A percentile compares a stretch with the other conserved stretches of the same genome.
Evolutionary conservation across 2,888 invertebrate species (phyloP).

Genomic region (Trilocha varians): DNA sequence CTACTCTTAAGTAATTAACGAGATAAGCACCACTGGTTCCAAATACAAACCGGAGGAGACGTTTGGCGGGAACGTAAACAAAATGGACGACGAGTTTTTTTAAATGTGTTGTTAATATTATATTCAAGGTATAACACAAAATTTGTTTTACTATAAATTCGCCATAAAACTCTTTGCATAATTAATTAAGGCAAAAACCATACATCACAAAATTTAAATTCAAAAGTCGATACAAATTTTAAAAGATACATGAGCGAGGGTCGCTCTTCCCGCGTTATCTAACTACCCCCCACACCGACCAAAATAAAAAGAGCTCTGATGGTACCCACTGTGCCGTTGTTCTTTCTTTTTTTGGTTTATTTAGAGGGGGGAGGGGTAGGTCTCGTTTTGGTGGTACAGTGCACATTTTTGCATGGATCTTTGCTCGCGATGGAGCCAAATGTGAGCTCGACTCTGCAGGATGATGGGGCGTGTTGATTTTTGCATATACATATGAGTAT

Average conservation of each 20-base stretch:
- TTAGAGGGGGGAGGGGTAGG: conserved; percentile 35
- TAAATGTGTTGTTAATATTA: too few relatives aligned
- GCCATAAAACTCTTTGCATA: too few relatives aligned
- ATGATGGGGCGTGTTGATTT: conserved; percentile 10
- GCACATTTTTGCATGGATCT: conserved; percentile 68
- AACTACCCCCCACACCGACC: conserved; percentile 41
- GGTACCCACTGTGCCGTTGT: conserved; percentile 30
- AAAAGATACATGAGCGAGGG: conserved; percentile 57
- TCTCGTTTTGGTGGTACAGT: conserved; percentile 47
- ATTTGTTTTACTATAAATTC: too few relatives aligned
- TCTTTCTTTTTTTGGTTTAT: conserved; percentile 41
- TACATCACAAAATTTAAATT: conserved; percentile 13
- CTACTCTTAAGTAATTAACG: neutral
- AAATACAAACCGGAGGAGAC: too few relatives aligned
- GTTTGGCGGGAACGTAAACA: too few relatives aligned
- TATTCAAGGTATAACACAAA: too few relatives aligned
- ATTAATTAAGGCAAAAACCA: neutral
- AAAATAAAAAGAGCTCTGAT: conserved; percentile 41
- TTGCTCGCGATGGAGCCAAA: conserved; percentile 52
- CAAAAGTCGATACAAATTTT: conserved; percentile 17
- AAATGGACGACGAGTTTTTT: conserved; percentile 11
- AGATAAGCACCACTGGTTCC: conserved; percentile 3
- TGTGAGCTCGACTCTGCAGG: conserved; percentile 52
- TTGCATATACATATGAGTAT: neutral
- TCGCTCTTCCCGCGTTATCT: conserved; percentile 46